A percentile compares a stretch with the other conserved stretches of the same genome.
Evolutionary conservation across 92 coral and sea anemone species (phyloP).

Genomic region (Ricordea florida): DNA sequence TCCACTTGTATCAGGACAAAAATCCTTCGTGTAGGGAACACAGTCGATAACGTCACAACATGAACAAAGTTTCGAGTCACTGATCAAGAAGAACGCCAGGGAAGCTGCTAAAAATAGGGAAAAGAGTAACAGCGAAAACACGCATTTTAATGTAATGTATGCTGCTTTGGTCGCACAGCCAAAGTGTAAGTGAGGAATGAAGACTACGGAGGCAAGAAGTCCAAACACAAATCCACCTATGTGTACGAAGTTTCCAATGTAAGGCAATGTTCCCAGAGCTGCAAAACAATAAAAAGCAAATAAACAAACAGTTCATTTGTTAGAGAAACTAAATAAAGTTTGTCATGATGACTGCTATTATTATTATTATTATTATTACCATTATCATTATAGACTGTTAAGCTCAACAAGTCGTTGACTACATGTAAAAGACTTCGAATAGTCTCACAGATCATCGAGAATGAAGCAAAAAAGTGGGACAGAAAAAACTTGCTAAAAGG

Average conservation of each 20-base stretch:
- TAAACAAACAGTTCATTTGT: background rate
- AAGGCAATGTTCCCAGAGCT: slow-evolving; percentile 84
- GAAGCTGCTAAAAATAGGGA: slow-evolving; percentile 1
- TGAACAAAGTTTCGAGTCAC: slow-evolving; percentile 55
- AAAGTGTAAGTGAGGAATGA: slow-evolving; percentile 36
- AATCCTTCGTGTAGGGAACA: slow-evolving; percentile 58
- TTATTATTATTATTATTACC: no score
- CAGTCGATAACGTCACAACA: slow-evolving; percentile 72
- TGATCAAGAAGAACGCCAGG: slow-evolving; percentile 34
- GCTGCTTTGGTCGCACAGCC: slow-evolving; percentile 26
- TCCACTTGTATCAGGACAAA: slow-evolving; percentile 59
- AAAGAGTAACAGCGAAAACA: slow-evolving; percentile 32
- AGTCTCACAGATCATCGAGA: no score
- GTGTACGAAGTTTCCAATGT: slow-evolving; percentile 88
- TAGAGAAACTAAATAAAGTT: background rate
- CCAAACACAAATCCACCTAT: slow-evolving; percentile 88
- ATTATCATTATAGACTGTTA: no score
- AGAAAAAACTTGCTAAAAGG: no score
- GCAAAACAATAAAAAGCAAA: background rate
- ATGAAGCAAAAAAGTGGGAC: no score
- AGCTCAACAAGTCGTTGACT: no score
- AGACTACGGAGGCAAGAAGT: slow-evolving; percentile 48
- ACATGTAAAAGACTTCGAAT: no score
- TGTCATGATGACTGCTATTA: no score
- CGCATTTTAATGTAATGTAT: background rate